Base-by-base conservation (phyloP, 2,113 vertebrate species). In the Pelobates fuscus region DNA sequence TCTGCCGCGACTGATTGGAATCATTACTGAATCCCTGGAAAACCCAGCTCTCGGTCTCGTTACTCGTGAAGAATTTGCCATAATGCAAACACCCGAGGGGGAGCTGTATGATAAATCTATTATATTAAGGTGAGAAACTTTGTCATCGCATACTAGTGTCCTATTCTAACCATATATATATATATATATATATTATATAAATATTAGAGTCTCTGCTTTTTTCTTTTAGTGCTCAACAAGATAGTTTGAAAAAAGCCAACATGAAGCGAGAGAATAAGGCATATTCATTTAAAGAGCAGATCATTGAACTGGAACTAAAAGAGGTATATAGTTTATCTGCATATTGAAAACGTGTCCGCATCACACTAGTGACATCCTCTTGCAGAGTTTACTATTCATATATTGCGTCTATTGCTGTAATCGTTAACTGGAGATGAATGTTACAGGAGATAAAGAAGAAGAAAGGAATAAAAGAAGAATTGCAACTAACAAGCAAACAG, bases 261-360 rank as follows among this genome's bases (percentile, higher is more conserved):
- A 94, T 98, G 89, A 98, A 97, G 82, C 90, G 97, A 61, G 97
- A 99, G 86, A 99, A 99, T 81, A 98, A 98, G 78, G 95, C 95
- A 8, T 99, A 99, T 41, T 98, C 96, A 46, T 99, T 95, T 80
- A 98, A 99, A 87, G 97, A 99, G 2, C 97, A 99, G 87, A 98
- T 99, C 80, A 97, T 99, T 25, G 97, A 98, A 82, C 84, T 97
- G 82, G 97, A 99, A 85, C 88, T 99, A 79, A 95, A 98, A 79
- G 96, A 98, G 94, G 97, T 98, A 81, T 78, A 84, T 59, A 15
- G 25, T 2, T 23, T 27, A 27, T 25, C 14, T 4, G 21, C 17
- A 20, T 20, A 2, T 37, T 37, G 32, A 37, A 10, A 37, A 37
- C 5, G 10, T 37, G 32, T 10, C 10, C 10, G 32, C n/a, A 8